Evolutionary conservation across 1,140 invertebrate species (phyloP).

Genomic region (Stenopsyche tienmushanensis): DNA sequence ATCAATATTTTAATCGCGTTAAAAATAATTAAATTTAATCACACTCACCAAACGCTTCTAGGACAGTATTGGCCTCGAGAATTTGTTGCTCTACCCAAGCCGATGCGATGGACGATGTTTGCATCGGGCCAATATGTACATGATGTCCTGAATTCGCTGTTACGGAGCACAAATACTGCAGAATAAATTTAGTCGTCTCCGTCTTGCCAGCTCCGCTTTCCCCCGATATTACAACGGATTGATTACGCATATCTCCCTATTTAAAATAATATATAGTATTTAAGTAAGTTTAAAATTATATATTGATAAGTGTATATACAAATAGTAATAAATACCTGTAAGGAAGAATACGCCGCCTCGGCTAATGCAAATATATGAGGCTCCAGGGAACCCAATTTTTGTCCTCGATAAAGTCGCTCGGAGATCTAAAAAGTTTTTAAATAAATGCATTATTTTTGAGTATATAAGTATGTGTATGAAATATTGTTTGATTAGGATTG

Average conservation of each 20-base stretch:
- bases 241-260: conserved; percentile 57
- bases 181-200: conserved; percentile 92
- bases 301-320: conserved; percentile 4
- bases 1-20: background rate
- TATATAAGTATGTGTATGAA: too few relatives aligned
- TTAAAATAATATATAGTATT: conserved; percentile 12
- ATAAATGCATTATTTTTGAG: too few relatives aligned
- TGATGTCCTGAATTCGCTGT: conserved; percentile 47
- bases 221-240: conserved; percentile 96
- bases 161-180: conserved; percentile 92
- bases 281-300: too few relatives aligned
- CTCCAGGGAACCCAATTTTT: conserved; percentile 77
- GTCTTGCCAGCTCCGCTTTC: conserved; percentile 98
- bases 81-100: conserved; percentile 95
- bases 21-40: conserved; percentile 7
- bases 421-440: conserved; percentile 64
- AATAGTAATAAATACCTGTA: conserved; percentile 52
- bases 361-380: conserved; percentile 90
- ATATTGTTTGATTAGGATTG: too few relatives aligned
- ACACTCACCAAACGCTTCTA: conserved; percentile 83
- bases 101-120: conserved; percentile 74
- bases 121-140: conserved; percentile 45
- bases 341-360: conserved; percentile 80
- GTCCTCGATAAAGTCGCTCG: conserved; percentile 76
- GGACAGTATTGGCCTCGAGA: conserved; percentile 88